A percentile compares a stretch with the other conserved stretches of the same genome.
Evolutionary conservation across 1,140 invertebrate genomes (phyloP).

Genomic region (Euwallacea similis): DNA sequence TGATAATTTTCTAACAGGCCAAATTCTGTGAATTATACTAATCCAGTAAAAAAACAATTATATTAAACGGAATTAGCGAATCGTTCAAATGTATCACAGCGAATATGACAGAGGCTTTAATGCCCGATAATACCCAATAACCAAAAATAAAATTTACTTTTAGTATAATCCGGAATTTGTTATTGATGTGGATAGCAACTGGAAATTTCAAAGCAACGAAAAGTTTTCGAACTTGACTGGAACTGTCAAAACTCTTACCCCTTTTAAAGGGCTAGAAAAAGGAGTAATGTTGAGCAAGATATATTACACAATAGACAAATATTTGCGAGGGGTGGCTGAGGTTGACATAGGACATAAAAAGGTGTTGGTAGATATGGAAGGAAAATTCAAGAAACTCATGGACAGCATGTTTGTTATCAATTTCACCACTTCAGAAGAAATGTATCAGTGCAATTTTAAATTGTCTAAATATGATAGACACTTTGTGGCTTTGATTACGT

Average conservation of each 20-base stretch:
- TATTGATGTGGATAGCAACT: conserved; percentile 60
- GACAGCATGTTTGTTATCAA: conserved; percentile 70
- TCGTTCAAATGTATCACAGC: too few relatives aligned
- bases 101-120: too few relatives aligned
- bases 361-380: conserved; percentile 63
- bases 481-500: conserved; percentile 68
- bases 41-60: too few relatives aligned
- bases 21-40: too few relatives aligned
- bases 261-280: conserved; percentile 65
- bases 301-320: conserved; percentile 59
- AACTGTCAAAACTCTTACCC: conserved; percentile 58
- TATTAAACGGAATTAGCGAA: too few relatives aligned
- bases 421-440: conserved; percentile 70
- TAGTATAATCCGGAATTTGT: conserved; percentile 58
- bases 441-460: conserved; percentile 66
- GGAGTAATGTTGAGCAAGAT: conserved; percentile 67
- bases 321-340: conserved; percentile 66
- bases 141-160: conserved; percentile 29
- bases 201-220: conserved; percentile 56
- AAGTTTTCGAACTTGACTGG: conserved; percentile 60
- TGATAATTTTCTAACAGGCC: too few relatives aligned
- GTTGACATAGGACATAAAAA: conserved; percentile 69
- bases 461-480: conserved; percentile 69
- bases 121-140: not conserved
- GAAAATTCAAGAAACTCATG: conserved; percentile 64